These are phyloP conservation scores for Chaetodon trifascialis DNA, from an alignment of 2,113 vertebrate species.

Conservation along the genomic window DNA sequence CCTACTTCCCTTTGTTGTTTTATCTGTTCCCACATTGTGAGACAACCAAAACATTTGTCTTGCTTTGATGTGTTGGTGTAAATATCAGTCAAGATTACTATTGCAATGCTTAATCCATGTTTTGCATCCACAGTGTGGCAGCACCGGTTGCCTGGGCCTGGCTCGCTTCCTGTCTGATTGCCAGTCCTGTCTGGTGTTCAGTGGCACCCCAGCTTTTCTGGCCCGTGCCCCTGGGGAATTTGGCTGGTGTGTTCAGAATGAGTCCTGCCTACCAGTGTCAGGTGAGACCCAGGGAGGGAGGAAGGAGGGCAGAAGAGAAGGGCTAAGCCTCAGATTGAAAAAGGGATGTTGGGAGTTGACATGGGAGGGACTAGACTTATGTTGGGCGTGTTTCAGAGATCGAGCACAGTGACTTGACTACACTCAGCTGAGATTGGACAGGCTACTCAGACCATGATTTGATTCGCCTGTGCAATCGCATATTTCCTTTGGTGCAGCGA, in stretches of 20 bases:
- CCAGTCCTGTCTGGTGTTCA: conserved; percentile 93
- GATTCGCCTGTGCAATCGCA: conserved; percentile 52
- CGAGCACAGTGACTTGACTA: conserved; percentile 57
- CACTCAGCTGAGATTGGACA: conserved; percentile 49
- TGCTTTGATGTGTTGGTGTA: background rate
- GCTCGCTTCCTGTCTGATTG: conserved; percentile 91
- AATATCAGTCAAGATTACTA: background rate
- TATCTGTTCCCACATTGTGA: background rate
- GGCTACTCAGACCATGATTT: conserved; percentile 51
- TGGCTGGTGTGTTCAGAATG: conserved; percentile 95
- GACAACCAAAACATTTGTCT: background rate
- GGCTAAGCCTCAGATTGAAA: conserved; percentile 20
- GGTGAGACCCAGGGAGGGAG: conserved; percentile 85
- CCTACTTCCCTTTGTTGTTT: background rate
- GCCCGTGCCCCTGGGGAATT: conserved; percentile 86
- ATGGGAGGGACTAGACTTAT: conserved; percentile 64
- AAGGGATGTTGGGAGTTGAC: conserved; percentile 62
- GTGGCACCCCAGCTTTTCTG: conserved; percentile 80
- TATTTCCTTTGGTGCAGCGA: conserved; percentile 32
- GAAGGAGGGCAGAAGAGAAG: conserved; percentile 61
- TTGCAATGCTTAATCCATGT: background rate
- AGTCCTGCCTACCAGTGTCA: conserved; percentile 91
- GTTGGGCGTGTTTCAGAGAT: conserved; percentile 50
- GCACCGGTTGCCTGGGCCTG: conserved; percentile 90
- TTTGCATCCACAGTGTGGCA: conserved; percentile 86